Evolutionary conservation across 1,140 invertebrate genomes (phyloP), one percentile per base, ranked within the genome.

Genomic region (Tetramorium simillimum): DNA sequence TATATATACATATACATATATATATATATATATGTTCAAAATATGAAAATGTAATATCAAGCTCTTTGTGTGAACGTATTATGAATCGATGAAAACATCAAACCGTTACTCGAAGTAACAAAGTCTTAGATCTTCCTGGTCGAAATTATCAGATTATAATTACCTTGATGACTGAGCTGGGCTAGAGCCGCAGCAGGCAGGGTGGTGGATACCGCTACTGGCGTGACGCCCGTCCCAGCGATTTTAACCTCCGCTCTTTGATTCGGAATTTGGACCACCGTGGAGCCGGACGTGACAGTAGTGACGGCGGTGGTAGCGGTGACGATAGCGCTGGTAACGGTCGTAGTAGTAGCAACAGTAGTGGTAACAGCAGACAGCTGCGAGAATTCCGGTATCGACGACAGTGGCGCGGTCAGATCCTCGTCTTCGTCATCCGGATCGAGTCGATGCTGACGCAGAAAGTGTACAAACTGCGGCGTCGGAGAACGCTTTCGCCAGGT

Each of bases 401-500:
- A 90, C 86, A 93, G 75, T 33, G 93, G 87, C 60, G 93, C 60
- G 81, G 93, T 92, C 40, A 96, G 93, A 85, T 97, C 96, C 84
- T 96, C 95, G 72, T 95, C 92, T 49, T 97, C 96, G 80, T 97
- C 96, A 86, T 96, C 96, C 86, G 96, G 96, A 93, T 98, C 97
- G 60, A 98, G 96, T 84, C 96, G 96, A 92, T 98, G 96, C 89
- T 97, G 96, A 90, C 97, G 97, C 85, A 98, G 94, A 93, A 98
- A 98, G 65, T 96, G 96, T 56, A 97, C 92, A 89, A 98, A 97
- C 92, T 97, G 96, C 56, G 97, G 96, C 37, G 96, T 96, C 60
- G 97, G 96, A 75, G 97, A 97, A 92, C 97, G 96, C 94, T 98
- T 98, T 86, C 97, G 97, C 97, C 98, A 99, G 49, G 96, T 94